Evolutionary conservation across 2,113 vertebrate genomes (phyloP).

Genomic region (Rhynchopsitta pachyrhyncha): DNA sequence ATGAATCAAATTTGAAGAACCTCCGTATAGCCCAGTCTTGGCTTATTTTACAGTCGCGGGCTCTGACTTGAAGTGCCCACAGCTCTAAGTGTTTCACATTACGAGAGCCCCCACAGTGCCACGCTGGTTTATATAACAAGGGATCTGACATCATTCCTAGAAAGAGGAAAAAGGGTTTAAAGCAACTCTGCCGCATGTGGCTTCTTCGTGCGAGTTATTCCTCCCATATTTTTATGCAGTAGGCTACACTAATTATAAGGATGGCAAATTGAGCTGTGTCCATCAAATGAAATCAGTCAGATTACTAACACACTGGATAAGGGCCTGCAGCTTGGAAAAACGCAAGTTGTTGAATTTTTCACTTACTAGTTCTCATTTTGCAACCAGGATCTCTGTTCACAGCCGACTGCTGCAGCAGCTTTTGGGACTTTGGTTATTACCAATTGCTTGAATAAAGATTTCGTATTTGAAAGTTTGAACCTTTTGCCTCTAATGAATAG

Average conservation of each 20-base stretch:
- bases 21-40: background rate
- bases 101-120: background rate
- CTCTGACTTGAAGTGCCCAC: background rate
- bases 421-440: background rate
- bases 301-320: background rate
- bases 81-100: background rate
- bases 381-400: conserved; percentile 12
- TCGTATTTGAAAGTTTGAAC: background rate
- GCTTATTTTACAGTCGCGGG: background rate
- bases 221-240: background rate
- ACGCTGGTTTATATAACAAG: background rate
- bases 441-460: conserved; percentile 23
- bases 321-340: background rate
- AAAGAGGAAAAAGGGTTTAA: background rate
- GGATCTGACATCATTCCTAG: background rate
- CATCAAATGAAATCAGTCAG: background rate
- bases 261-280: conserved; percentile 1
- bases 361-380: conserved; percentile 4
- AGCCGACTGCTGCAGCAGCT: background rate
- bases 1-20: background rate
- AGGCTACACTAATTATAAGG: background rate
- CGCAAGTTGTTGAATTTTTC: background rate
- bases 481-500: conserved; percentile 1
- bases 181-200: background rate
- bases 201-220: conserved; percentile 14